These are phyloP conservation scores for Orchesella flavescens DNA, from an alignment of 2,888 invertebrate species.

Conservation along the genomic window DNA sequence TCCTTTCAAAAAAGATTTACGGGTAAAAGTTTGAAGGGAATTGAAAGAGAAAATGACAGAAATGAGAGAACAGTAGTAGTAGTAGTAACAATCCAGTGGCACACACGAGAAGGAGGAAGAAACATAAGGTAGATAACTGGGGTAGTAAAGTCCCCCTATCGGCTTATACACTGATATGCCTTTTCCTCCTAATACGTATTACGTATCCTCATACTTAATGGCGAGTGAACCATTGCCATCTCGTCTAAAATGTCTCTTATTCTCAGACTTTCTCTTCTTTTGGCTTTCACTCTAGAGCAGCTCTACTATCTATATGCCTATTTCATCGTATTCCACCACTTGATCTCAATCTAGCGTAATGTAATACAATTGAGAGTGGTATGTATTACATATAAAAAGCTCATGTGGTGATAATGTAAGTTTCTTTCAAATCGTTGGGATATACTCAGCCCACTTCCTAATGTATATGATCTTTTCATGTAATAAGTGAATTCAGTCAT, in stretches of 20 bases:
- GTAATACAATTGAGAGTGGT: conserved; percentile 52
- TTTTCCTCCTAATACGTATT: neutral
- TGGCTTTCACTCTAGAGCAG: conserved; percentile 10
- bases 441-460: conserved; percentile 17
- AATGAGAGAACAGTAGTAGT: conserved; percentile 50
- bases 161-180: too few relatives aligned
- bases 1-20: conserved; percentile 72
- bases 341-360: conserved; percentile 47
- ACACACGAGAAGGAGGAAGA: conserved; percentile 14
- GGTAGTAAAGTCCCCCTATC: neutral
- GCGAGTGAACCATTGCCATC: conserved; percentile 54
- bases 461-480: conserved; percentile 42
- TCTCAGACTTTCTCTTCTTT: conserved; percentile 20
- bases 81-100: conserved; percentile 29
- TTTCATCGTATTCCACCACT: conserved; percentile 18
- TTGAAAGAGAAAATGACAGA: conserved; percentile 68
- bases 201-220: conserved; percentile 25
- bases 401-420: conserved; percentile 50
- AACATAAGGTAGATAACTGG: conserved; percentile 20
- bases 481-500: conserved; percentile 51
- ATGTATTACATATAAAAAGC: conserved; percentile 46
- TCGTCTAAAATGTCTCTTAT: conserved; percentile 42
- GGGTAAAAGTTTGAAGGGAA: conserved; percentile 68
- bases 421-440: conserved; percentile 20
- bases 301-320: neutral